These are phyloP conservation scores for Hybos culiciformis DNA, from an alignment of 2,888 invertebrate species.

Conservation along the genomic window DNA sequence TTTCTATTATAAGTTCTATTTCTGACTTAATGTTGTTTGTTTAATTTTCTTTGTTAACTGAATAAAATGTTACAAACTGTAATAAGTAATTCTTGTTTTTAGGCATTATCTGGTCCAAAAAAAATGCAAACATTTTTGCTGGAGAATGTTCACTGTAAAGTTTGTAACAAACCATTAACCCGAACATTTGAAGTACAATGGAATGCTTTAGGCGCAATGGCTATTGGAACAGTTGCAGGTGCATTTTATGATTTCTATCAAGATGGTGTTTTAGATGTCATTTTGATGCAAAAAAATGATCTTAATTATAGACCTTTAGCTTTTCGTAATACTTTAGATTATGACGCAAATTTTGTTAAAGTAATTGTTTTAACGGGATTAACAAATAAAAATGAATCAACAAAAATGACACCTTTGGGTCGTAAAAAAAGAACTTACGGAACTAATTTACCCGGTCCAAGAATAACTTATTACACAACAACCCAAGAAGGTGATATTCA, in stretches of 20 bases:
- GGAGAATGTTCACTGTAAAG: conserved; percentile 61
- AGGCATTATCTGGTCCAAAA: conserved; percentile 17
- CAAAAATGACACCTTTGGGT: conserved; percentile 58
- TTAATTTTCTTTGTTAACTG: too few relatives aligned
- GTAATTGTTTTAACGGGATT: conserved; percentile 83
- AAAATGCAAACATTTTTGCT: conserved; percentile 57
- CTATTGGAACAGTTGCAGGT: conserved; percentile 63
- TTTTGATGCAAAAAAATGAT: conserved; percentile 50
- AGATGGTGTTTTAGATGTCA: conserved; percentile 85
- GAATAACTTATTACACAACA: conserved; percentile 72
- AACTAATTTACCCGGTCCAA: conserved; percentile 84
- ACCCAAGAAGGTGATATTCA: conserved; percentile 75
- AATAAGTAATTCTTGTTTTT: too few relatives aligned
- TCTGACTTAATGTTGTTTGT: too few relatives aligned
- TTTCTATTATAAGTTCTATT: too few relatives aligned
- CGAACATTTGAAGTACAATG: conserved; percentile 68
- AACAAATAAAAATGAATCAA: conserved; percentile 53
- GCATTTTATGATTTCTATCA: conserved; percentile 90
- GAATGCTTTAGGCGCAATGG: conserved; percentile 57
- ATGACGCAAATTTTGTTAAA: conserved; percentile 92
- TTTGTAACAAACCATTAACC: conserved; percentile 41
- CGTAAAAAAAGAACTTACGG: conserved; percentile 68
- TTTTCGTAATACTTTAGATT: conserved; percentile 75
- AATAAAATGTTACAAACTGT: too few relatives aligned
- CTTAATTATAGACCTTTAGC: conserved; percentile 53